phyloP scores from a whole-genome alignment of 2,113 vertebrate species.

The Meleagris gallopavo region DNA sequence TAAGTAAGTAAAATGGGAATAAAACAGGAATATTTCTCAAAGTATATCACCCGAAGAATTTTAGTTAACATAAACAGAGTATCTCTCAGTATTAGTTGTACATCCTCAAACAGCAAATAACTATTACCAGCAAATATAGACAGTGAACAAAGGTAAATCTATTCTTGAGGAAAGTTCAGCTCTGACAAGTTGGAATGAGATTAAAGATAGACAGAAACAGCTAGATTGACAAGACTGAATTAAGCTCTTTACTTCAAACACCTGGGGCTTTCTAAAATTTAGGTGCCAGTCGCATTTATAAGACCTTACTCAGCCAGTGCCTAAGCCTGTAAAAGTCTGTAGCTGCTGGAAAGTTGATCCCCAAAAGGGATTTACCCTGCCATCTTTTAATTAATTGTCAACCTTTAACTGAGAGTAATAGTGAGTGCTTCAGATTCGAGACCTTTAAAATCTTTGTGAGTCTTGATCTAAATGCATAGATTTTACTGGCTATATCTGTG shows the following conservation, averaged over 20 bases:
- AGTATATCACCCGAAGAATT: not conserved
- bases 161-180: not conserved
- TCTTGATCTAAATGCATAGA: not conserved
- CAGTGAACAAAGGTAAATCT: constrained; percentile 5
- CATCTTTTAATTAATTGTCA: constrained; percentile 27
- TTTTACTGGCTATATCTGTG: not conserved
- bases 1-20: not conserved
- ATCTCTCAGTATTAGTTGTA: not conserved
- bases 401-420: not conserved
- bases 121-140: not conserved
- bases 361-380: not conserved
- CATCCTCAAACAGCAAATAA: not conserved
- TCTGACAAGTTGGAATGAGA: constrained; percentile 34
- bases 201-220: constrained; percentile 38
- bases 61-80: not conserved
- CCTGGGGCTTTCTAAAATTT: constrained; percentile 21
- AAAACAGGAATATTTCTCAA: not conserved
- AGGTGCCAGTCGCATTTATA: constrained; percentile 32
- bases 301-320: not conserved
- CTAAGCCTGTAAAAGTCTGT: constrained; percentile 20
- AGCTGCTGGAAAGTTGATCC: constrained; percentile 28
- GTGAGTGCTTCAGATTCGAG: not conserved
- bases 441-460: not conserved
- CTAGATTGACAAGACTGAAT: constrained; percentile 33
- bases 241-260: constrained; percentile 41